These are phyloP conservation scores for Bergia sp. DNA, from an alignment of 92 coral and sea anemone genomes.

Conservation along the genomic window DNA sequence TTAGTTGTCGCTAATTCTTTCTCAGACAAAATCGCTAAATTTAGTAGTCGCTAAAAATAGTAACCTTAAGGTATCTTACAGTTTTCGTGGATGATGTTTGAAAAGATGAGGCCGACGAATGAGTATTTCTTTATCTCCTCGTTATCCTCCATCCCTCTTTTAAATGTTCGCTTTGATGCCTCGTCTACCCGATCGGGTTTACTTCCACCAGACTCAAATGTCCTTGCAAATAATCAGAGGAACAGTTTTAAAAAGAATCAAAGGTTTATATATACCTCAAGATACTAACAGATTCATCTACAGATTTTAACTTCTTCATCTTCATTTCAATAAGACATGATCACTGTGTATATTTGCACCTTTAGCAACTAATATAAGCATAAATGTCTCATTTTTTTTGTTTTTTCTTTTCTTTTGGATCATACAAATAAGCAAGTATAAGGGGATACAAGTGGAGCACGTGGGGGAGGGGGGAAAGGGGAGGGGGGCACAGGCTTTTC, in stretches of 20 bases:
- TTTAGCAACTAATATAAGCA: no score
- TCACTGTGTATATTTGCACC: no score
- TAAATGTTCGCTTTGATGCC: slow-evolving; percentile 23
- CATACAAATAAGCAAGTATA: no score
- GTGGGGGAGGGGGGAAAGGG: no score
- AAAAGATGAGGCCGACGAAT: slow-evolving; percentile 87
- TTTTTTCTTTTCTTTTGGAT: no score
- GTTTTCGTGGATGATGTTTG: slow-evolving; percentile 81
- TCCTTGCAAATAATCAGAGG: slow-evolving; percentile 55
- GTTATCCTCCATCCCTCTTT: slow-evolving; percentile 42
- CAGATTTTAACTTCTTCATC: no score
- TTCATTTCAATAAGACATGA: no score
- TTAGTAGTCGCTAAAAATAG: neutral
- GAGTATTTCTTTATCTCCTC: slow-evolving; percentile 57
- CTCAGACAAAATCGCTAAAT: no score
- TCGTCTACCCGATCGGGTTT: slow-evolving; percentile 49
- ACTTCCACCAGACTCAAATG: slow-evolving; percentile 70
- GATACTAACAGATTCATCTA: no score
- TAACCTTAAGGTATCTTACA: slow-evolving; percentile 61
- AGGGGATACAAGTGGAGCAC: no score
- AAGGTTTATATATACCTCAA: neutral
- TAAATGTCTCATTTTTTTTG: no score
- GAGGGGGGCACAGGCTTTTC: no score
- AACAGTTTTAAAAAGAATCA: neutral
- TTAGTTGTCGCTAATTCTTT: neutral